Evolutionary conservation across 2,113 vertebrate species (phyloP), one percentile per base, ranked within the genome.

Genomic region (Engystomops pustulosus): DNA sequence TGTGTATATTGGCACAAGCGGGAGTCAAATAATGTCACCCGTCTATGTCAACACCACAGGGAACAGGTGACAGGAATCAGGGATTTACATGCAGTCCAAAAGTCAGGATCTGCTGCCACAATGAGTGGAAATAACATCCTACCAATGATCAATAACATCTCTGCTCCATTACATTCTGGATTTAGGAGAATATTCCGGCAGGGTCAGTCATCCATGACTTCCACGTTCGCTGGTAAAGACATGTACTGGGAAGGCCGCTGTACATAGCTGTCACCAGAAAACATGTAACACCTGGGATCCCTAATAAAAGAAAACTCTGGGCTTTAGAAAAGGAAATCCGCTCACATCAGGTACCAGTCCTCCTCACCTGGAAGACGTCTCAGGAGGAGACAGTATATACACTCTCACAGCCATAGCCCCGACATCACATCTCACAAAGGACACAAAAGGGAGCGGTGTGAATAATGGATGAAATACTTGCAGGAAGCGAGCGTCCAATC

Each of bases 241-340:
- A 30, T 6, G 36, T 23, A 44, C 68, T 41, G 38, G 68, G 36
- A 41, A 70, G 41, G 36, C n/a, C n/a, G n/a, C 67, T 69, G 38
- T 2, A 23, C 36, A 44, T 44, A 53, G 72, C 45, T 6, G 45
- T 53, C 8, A 30, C 30, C 68, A 32, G 23, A 49, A 20, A 30
- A 74, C 17, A 72, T 72, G 8, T 71, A 32, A 74, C 71, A 75
- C 71, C 71, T 75, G 71, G 2, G 45, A 32, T 8, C 25, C 45
- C 1, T 14, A 49, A 49, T 49, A 51, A 74, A 49, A 49, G 8
- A 51, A 75, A 4, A 3, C 45, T 15, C 27, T 18, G 7, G 12
- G 17, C 17, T 17, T 36, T 74, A 47, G 27, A 44, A n/a, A 25
- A 36, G 65, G 62, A 32, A 67, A 32, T 71, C 44, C 45, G 3